Conservation (phyloP, 2,797 vertebrate genomes). For the Gobionotothen gibberifrons region DNA sequence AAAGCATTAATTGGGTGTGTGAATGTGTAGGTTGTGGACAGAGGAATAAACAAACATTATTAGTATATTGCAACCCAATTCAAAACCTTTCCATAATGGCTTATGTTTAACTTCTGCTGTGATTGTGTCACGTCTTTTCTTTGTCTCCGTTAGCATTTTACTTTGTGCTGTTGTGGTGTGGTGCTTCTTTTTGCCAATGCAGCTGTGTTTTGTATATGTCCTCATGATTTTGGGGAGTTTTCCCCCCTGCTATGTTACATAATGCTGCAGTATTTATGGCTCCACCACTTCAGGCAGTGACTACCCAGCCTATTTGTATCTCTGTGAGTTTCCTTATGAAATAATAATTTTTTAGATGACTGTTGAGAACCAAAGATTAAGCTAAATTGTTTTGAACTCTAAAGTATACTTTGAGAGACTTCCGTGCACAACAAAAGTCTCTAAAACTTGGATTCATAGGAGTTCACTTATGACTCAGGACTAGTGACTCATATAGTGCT, state of each 20-base stretch:
- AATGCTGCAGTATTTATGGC: slow-evolving; percentile 33
- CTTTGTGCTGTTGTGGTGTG: neutral
- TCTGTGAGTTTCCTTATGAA: slow-evolving; percentile 6
- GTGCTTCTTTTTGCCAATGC: neutral
- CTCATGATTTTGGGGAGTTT: slow-evolving; percentile 19
- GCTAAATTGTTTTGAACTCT: slow-evolving; percentile 6
- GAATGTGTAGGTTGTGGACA: neutral
- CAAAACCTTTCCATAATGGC: neutral
- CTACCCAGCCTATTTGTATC: slow-evolving; percentile 13
- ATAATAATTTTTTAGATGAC: slow-evolving; percentile 9
- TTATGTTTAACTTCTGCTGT: neutral
- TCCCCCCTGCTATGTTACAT: slow-evolving; percentile 9
- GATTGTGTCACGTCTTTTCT: neutral
- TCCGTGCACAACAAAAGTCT: neutral
- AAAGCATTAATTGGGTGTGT: neutral
- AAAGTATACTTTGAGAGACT: too few relatives aligned
- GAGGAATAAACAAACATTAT: neutral
- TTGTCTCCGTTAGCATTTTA: neutral
- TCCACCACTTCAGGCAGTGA: slow-evolving; percentile 11
- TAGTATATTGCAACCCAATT: neutral
- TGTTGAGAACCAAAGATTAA: neutral
- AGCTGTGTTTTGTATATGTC: slow-evolving; percentile 20
- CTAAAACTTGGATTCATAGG: neutral
- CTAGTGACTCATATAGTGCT: slow-evolving; percentile 30
- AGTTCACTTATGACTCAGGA: slow-evolving; percentile 27